Conservation (phyloP, 2,113 vertebrate genomes). For the Lamprologus speciosus region DNA sequence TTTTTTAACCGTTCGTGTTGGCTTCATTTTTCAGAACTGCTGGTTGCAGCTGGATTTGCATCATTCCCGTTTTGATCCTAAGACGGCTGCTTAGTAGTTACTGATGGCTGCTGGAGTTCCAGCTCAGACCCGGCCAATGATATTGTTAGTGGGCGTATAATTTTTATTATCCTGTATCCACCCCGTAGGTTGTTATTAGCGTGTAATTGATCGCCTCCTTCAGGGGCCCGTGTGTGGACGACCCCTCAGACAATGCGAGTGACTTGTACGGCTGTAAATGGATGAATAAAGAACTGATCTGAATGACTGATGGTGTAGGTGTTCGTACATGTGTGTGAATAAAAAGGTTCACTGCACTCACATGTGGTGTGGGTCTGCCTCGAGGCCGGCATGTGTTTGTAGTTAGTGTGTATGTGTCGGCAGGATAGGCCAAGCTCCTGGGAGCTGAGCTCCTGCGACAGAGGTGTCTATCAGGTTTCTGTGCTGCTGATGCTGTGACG, state of each 20-base stretch:
- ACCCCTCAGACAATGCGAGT: background rate
- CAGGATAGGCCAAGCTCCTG: background rate
- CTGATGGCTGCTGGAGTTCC: background rate
- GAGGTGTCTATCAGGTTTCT: conserved; percentile 12
- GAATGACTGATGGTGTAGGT: background rate
- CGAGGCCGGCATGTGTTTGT: conserved; percentile 41
- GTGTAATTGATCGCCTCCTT: background rate
- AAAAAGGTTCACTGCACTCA: background rate
- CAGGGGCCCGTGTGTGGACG: background rate
- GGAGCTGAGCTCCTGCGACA: conserved; percentile 16
- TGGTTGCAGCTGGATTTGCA: background rate
- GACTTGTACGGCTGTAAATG: background rate
- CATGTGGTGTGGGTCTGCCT: conserved; percentile 27
- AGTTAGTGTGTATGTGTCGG: conserved; percentile 10
- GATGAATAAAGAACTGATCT: background rate
- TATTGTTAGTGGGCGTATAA: background rate
- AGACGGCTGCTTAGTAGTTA: background rate
- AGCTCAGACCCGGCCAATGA: background rate
- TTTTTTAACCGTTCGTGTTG: background rate
- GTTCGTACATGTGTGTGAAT: background rate
- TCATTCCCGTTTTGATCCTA: background rate
- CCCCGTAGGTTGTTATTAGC: background rate
- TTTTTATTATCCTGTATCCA: background rate
- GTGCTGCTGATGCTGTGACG: background rate
- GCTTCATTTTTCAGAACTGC: background rate